phyloP scores from a whole-genome alignment of 2,113 vertebrate species.

The Ictidomys tridecemlineatus region DNA sequence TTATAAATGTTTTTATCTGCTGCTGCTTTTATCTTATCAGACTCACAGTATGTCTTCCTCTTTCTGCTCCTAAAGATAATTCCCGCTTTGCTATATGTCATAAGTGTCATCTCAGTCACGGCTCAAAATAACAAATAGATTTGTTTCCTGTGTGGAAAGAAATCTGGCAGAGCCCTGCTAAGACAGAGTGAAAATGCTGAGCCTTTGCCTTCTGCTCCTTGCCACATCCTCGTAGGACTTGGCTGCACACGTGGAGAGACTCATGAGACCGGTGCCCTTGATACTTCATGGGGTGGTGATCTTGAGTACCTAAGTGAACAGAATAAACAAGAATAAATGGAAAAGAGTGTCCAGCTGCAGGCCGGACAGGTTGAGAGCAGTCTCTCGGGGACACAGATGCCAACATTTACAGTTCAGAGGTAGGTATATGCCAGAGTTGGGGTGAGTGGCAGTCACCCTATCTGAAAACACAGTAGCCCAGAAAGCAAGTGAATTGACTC shows the following conservation, averaged over 20 bases:
- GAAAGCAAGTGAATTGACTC: background rate
- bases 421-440: background rate
- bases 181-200: background rate
- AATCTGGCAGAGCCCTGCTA: background rate
- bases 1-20: constrained; percentile 76
- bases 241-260: background rate
- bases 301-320: background rate
- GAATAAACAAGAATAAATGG: background rate
- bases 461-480: background rate
- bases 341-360: background rate
- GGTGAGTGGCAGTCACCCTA: background rate
- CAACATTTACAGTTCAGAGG: background rate
- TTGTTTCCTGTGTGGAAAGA: constrained; percentile 64
- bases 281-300: background rate
- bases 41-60: constrained; percentile 56
- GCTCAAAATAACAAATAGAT: constrained; percentile 73
- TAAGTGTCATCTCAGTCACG: constrained; percentile 51
- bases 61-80: constrained; percentile 76
- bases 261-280: background rate
- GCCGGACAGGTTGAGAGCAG: background rate
- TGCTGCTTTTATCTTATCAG: constrained; percentile 79
- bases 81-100: constrained; percentile 65
- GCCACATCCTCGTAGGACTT: background rate
- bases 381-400: background rate
- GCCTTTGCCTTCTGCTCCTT: background rate